phyloP scores from a whole-genome alignment of 2,888 invertebrate species.

The Lysandra bellargus region DNA sequence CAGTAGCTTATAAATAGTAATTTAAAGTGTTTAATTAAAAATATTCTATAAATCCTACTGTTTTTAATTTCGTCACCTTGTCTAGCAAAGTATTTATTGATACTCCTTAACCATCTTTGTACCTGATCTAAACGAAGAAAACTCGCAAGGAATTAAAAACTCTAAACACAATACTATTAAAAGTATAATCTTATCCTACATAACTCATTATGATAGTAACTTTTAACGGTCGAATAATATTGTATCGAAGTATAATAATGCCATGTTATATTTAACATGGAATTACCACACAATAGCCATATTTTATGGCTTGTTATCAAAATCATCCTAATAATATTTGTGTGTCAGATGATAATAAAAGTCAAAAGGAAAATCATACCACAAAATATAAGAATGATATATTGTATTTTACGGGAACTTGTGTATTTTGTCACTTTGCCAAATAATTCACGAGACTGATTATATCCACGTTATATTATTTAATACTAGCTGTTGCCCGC shows the following conservation, averaged over 20 bases:
- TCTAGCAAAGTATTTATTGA: background rate
- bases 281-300: background rate
- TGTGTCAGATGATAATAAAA: conserved; percentile 26
- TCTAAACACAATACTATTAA: background rate
- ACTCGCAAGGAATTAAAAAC: too few species aligned
- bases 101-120: too few species aligned
- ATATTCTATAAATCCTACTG: background rate
- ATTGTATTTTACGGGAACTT: conserved; percentile 27
- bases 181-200: background rate
- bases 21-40: too few species aligned
- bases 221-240: background rate
- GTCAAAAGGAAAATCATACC: conserved; percentile 13
- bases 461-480: conserved; percentile 6
- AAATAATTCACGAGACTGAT: conserved; percentile 26
- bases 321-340: conserved; percentile 12
- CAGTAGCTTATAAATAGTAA: background rate
- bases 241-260: background rate
- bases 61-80: background rate
- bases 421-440: conserved; percentile 29
- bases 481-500: background rate
- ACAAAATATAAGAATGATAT: conserved; percentile 26
- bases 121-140: too few species aligned
- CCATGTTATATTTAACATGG: background rate
- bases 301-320: conserved; percentile 20
- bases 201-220: background rate